Conservation (phyloP, 2,797 vertebrate species). For the Buceros bicornis region DNA sequence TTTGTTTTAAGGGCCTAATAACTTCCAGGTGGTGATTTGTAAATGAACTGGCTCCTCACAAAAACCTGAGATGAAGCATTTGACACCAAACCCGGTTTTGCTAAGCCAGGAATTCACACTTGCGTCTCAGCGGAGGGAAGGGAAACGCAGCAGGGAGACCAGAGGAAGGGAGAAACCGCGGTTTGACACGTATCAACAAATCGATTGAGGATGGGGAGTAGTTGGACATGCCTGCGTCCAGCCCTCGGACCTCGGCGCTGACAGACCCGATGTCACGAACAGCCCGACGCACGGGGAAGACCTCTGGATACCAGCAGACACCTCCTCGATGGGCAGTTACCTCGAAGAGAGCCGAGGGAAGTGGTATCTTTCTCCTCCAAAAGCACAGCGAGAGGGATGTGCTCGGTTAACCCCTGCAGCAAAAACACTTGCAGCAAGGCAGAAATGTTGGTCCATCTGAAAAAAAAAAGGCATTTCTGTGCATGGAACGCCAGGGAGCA, state of each 20-base stretch:
- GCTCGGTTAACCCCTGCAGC: neutral
- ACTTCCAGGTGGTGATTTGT: slow-evolving; percentile 53
- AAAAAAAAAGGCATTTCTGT: neutral
- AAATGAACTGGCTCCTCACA: neutral
- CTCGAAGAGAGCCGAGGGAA: neutral
- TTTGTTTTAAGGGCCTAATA: slow-evolving; percentile 39
- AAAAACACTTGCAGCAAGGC: neutral
- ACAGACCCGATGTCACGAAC: too few relatives aligned
- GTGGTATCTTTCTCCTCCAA: neutral
- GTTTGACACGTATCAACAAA: neutral
- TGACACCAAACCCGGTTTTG: neutral
- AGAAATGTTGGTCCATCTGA: neutral
- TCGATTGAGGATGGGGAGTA: neutral
- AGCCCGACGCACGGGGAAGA: neutral
- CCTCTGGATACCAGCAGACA: too few relatives aligned
- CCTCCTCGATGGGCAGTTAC: neutral
- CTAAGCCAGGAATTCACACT: neutral
- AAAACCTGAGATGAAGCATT: neutral
- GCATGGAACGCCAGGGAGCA: rapidly evolving
- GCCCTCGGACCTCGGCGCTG: neutral
- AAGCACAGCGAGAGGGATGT: neutral
- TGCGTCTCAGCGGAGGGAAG: neutral
- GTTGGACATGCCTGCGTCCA: neutral
- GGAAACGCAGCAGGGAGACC: neutral
- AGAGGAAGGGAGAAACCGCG: neutral